These are phyloP conservation scores for Furcifer pardalis DNA, from an alignment of 2,797 vertebrate genomes.

Conservation along the genomic window DNA sequence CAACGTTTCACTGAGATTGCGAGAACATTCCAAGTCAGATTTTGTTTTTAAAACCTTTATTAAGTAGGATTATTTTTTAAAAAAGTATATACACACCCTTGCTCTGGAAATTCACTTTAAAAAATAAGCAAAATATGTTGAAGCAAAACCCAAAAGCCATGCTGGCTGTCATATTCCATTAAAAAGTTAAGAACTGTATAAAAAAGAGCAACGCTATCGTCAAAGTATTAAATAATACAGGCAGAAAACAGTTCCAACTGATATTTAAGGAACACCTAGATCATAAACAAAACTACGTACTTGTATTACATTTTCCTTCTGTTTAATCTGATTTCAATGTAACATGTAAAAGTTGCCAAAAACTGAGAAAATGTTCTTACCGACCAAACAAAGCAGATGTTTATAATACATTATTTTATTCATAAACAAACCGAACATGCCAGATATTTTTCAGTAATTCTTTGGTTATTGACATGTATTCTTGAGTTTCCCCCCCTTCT, in stretches of 20 bases:
- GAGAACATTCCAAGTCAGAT: not conserved
- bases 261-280: slow-evolving; percentile 7
- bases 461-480: not conserved
- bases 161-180: not conserved
- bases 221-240: not conserved
- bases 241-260: not conserved
- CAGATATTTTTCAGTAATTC: not conserved
- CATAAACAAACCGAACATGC: not conserved
- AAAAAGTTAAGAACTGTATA: not conserved
- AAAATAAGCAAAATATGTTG: not conserved
- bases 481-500: not conserved
- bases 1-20: not conserved
- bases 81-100: not conserved
- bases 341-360: not conserved
- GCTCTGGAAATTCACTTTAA: not conserved
- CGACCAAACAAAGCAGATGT: not conserved
- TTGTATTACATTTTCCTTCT: slow-evolving; percentile 12
- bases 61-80: not conserved
- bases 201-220: not conserved
- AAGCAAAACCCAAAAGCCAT: not conserved
- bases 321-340: slow-evolving; percentile 1
- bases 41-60: slow-evolving; percentile 10
- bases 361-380: not conserved
- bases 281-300: slow-evolving; percentile 20
- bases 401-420: slow-evolving; percentile 2